Evolutionary conservation across 1,140 invertebrate genomes (phyloP).

Genomic region (Cryptotermes secundus): DNA sequence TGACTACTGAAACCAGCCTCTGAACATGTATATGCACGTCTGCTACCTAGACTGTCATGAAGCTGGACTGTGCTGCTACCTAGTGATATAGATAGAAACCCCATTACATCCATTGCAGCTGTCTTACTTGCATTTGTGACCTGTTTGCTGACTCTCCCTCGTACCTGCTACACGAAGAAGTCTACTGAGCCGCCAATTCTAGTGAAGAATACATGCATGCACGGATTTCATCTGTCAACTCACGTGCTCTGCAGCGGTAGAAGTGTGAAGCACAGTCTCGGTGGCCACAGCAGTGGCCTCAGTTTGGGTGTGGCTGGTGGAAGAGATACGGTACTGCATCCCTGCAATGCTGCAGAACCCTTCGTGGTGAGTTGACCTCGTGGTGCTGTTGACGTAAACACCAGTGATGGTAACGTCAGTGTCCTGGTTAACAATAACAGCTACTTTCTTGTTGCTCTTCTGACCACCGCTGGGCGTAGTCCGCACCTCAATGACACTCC

Average conservation of each 20-base stretch:
- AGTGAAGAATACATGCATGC: no score
- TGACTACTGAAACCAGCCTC: no score
- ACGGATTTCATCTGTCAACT: background rate
- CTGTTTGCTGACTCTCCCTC: no score
- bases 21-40: no score
- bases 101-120: no score
- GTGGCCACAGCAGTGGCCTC: constrained; percentile 72
- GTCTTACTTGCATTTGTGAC: no score
- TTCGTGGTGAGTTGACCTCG: constrained; percentile 71
- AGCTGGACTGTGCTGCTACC: no score
- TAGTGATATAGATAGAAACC: no score
- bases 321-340: constrained; percentile 78
- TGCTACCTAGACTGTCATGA: no score
- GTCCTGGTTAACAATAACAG: constrained; percentile 65
- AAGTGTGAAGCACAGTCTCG: constrained; percentile 50
- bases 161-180: no score
- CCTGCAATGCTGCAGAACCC: constrained; percentile 78
- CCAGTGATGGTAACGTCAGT: constrained; percentile 80
- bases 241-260: constrained; percentile 39
- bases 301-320: constrained; percentile 74
- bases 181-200: no score
- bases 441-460: constrained; percentile 33
- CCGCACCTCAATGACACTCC: constrained; percentile 42
- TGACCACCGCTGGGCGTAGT: background rate
- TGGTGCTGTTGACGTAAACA: constrained; percentile 73